Evolutionary conservation across 2,888 invertebrate genomes (phyloP).

Genomic region (Melieria picta): DNA sequence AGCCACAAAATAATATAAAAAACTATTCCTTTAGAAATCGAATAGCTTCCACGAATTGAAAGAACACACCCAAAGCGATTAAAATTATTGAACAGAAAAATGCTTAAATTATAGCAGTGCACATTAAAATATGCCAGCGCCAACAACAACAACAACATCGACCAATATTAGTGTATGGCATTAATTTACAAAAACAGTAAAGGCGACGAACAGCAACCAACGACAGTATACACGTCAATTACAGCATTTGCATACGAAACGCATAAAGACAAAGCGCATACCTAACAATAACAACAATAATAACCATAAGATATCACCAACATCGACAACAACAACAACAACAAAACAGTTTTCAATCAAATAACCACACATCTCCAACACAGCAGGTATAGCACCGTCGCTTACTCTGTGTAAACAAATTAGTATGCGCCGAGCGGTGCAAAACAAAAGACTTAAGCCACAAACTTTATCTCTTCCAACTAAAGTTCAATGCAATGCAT

Average conservation of each 20-base stretch:
- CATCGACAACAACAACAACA: neutral
- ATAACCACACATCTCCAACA: constrained; percentile 27
- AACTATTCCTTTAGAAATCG: too few relatives aligned
- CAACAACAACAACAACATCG: neutral
- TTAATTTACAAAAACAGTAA: constrained; percentile 1
- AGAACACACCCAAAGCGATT: too few relatives aligned
- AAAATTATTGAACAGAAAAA: too few relatives aligned
- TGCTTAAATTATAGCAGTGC: neutral
- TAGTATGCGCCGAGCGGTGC: constrained; percentile 26
- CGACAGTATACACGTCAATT: constrained; percentile 9
- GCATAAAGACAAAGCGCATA: neutral
- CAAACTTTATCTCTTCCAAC: constrained; percentile 34
- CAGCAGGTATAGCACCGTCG: neutral
- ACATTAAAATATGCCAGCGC: neutral
- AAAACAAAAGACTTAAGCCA: constrained; percentile 48
- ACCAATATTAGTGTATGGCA: neutral
- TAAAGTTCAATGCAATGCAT: neutral
- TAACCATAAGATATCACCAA: neutral
- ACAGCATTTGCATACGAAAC: constrained; percentile 26
- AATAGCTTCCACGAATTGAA: too few relatives aligned
- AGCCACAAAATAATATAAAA: too few relatives aligned
- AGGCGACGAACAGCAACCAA: constrained; percentile 6
- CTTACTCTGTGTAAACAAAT: constrained; percentile 6
- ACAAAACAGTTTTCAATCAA: constrained; percentile 24
- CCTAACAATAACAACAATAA: constrained; percentile 4